Evolutionary conservation across 2,113 vertebrate genomes (phyloP).

Genomic region (Pterophyllum scalare): DNA sequence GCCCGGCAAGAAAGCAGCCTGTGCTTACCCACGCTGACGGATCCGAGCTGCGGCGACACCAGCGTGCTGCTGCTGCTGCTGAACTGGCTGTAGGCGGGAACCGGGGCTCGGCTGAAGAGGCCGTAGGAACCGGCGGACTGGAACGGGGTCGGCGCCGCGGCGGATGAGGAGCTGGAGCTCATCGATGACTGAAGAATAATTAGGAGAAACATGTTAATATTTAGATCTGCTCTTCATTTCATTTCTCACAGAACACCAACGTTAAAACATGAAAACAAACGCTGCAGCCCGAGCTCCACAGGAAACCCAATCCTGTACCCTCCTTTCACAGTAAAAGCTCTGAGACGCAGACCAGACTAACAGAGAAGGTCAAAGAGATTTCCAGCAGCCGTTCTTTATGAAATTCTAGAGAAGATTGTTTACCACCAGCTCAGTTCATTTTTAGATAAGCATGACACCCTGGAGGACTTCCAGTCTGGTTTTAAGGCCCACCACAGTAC

Average conservation of each 20-base stretch:
- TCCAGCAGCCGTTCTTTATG: too few species aligned
- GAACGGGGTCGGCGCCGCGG: constrained; percentile 84
- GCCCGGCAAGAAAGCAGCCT: neutral
- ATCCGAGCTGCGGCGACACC: constrained; percentile 88
- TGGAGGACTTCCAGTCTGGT: too few species aligned
- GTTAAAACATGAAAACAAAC: too few species aligned
- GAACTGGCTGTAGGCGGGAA: constrained; percentile 92
- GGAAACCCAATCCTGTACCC: too few species aligned
- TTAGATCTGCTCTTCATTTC: neutral
- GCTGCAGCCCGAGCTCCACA: too few species aligned
- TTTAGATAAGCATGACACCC: too few species aligned
- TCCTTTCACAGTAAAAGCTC: too few species aligned
- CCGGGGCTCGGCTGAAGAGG: constrained; percentile 91
- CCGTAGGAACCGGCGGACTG: constrained; percentile 90
- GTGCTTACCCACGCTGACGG: constrained; percentile 89
- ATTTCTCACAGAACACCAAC: neutral
- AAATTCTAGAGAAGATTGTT: too few species aligned
- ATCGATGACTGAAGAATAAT: constrained; percentile 84
- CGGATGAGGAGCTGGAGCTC: constrained; percentile 79
- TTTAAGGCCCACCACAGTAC: too few species aligned
- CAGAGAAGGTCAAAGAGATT: too few species aligned
- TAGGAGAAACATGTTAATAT: neutral
- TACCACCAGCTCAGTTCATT: too few species aligned
- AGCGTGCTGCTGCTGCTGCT: constrained; percentile 86
- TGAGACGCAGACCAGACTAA: too few species aligned